These are phyloP conservation scores for Ammodytes dubius DNA, from an alignment of 2,113 vertebrate genomes.

Conservation along the genomic window DNA sequence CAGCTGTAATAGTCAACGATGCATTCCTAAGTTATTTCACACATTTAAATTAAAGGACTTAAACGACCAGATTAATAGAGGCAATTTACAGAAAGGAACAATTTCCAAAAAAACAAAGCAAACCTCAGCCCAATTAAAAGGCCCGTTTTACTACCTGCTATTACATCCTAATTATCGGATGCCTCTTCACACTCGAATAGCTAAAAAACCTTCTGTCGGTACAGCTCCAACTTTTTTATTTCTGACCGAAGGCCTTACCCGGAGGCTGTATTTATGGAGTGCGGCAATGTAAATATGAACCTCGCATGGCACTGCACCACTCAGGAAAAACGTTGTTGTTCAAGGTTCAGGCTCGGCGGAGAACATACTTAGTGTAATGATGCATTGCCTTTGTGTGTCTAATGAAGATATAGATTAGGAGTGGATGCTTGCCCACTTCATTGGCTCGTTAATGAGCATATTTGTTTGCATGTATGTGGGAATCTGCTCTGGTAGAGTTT, in stretches of 20 bases:
- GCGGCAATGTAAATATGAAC: slow-evolving; percentile 23
- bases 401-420: slow-evolving; percentile 71
- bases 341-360: slow-evolving; percentile 54
- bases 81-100: neutral
- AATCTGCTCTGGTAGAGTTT: neutral
- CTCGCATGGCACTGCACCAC: slow-evolving; percentile 35
- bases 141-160: neutral
- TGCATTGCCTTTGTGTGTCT: slow-evolving; percentile 68
- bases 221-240: slow-evolving; percentile 13
- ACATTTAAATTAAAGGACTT: neutral
- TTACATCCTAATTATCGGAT: slow-evolving; percentile 5
- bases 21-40: neutral
- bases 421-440: slow-evolving; percentile 60
- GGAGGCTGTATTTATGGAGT: neutral
- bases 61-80: slow-evolving; percentile 26
- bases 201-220: neutral
- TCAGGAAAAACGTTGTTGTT: slow-evolving; percentile 42
- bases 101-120: slow-evolving; percentile 9
- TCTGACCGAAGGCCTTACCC: neutral
- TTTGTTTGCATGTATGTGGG: slow-evolving; percentile 62
- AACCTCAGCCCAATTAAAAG: neutral
- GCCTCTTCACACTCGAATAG: neutral
- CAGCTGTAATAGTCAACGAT: slow-evolving; percentile 10
- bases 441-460: slow-evolving; percentile 70
- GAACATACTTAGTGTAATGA: slow-evolving; percentile 74